Evolutionary conservation across 1,140 invertebrate genomes (phyloP).

Genomic region (Drosophila dunni): DNA sequence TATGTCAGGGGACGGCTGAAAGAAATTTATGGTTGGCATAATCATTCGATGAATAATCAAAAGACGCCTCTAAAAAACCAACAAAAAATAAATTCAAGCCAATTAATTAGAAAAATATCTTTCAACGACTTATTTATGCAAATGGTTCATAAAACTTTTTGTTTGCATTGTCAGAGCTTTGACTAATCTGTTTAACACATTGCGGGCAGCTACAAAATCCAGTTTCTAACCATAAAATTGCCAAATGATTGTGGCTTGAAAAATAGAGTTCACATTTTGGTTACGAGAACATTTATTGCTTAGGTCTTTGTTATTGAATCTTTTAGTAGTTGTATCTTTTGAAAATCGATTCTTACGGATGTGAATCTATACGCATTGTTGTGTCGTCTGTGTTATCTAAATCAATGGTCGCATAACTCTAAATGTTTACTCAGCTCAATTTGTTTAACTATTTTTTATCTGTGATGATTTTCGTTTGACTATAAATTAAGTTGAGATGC

Average conservation of each 20-base stretch:
- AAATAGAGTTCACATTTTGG: slow-evolving; percentile 37
- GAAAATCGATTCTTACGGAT: neutral
- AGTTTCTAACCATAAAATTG: slow-evolving; percentile 55
- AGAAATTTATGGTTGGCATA: slow-evolving; percentile 37
- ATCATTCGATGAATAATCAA: slow-evolving; percentile 67
- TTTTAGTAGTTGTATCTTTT: neutral
- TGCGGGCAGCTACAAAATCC: slow-evolving; percentile 26
- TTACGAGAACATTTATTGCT: slow-evolving; percentile 13
- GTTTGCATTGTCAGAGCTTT: slow-evolving; percentile 33
- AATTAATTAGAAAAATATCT: slow-evolving; percentile 68
- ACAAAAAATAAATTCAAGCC: slow-evolving; percentile 63
- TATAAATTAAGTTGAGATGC: slow-evolving; percentile 15
- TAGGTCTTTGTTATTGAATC: neutral
- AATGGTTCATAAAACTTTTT: slow-evolving; percentile 71
- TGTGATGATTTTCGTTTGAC: slow-evolving; percentile 6
- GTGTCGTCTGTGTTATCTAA: slow-evolving; percentile 20
- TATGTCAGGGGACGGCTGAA: slow-evolving; percentile 1
- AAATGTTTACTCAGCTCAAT: slow-evolving; percentile 30
- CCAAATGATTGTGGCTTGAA: slow-evolving; percentile 39
- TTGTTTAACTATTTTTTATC: slow-evolving; percentile 30
- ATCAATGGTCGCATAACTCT: slow-evolving; percentile 9
- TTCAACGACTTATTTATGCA: slow-evolving; percentile 65
- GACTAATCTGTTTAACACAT: slow-evolving; percentile 72
- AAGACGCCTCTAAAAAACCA: slow-evolving; percentile 33
- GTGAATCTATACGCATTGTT: neutral